These are phyloP conservation scores for Calliphora vicina DNA, from an alignment of 1,140 invertebrate genomes.

Conservation along the genomic window DNA sequence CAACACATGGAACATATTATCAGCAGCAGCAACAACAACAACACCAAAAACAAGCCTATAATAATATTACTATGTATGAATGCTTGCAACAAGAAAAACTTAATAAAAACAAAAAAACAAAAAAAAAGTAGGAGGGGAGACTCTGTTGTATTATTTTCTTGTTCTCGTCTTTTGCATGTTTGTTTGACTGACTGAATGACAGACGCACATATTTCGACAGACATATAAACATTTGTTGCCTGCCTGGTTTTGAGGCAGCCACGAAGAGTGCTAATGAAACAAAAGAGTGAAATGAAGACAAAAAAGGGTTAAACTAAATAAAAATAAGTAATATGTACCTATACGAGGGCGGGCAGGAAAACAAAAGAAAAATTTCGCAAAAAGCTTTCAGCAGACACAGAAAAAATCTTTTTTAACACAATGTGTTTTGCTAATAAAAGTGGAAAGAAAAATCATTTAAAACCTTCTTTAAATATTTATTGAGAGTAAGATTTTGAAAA, in stretches of 20 bases:
- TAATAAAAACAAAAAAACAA: neutral
- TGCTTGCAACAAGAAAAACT: neutral
- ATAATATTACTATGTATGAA: neutral
- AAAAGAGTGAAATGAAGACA: neutral
- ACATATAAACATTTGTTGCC: too few species aligned
- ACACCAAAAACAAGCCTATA: too few species aligned
- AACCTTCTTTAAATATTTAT: too few species aligned
- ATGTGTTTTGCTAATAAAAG: too few species aligned
- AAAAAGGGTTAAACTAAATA: neutral
- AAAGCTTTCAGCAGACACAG: too few species aligned
- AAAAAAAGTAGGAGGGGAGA: neutral
- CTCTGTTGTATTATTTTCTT: neutral
- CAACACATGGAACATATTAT: neutral
- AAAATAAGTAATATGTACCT: neutral
- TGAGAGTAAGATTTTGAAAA: too few species aligned
- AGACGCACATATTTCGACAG: neutral
- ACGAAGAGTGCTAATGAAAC: constrained; percentile 20
- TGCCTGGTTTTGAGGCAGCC: neutral
- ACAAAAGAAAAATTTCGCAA: too few species aligned
- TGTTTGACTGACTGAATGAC: neutral
- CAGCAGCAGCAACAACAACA: neutral
- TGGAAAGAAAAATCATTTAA: too few species aligned
- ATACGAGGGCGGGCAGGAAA: too few species aligned
- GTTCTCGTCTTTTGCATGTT: neutral
- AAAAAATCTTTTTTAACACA: too few species aligned